Conservation (phyloP, 1,140 invertebrate genomes). For the Drosophila navojoa region DNA sequence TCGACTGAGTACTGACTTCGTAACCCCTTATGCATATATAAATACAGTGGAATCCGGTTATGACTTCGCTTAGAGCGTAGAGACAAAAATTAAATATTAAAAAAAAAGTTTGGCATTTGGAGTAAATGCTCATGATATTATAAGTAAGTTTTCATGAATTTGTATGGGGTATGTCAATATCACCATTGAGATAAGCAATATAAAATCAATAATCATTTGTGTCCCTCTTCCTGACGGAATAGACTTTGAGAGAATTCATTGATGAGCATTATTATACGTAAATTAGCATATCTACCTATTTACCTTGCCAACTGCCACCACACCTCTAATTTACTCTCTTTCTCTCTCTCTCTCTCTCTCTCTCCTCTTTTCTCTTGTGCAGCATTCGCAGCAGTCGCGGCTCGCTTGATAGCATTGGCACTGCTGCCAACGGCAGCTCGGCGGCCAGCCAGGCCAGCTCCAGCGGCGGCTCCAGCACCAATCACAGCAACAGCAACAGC, state of each 20-base stretch:
- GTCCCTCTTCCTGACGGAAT: background rate
- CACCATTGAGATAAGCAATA: no score
- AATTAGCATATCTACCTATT: background rate
- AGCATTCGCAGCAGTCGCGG: slow-evolving; percentile 83
- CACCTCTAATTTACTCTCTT: slow-evolving; percentile 2
- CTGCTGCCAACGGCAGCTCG: slow-evolving; percentile 71
- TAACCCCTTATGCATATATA: background rate
- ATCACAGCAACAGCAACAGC: slow-evolving; percentile 35
- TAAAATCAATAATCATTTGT: no score
- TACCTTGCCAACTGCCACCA: background rate
- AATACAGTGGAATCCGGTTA: no score
- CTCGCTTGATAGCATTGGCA: slow-evolving; percentile 81
- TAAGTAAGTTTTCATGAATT: no score
- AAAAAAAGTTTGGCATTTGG: no score
- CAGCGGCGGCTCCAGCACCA: slow-evolving; percentile 68
- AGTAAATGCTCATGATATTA: no score
- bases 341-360: slow-evolving; percentile 2
- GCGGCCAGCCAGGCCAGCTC: slow-evolving; percentile 79
- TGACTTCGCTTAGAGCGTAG: no score
- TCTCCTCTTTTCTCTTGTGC: background rate
- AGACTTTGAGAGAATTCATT: background rate
- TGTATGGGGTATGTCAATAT: no score
- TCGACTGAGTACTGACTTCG: background rate
- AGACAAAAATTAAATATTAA: no score
- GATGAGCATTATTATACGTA: background rate